phyloP scores from a whole-genome alignment of 2,113 vertebrate species.

The Rousettus leschenaultii region DNA sequence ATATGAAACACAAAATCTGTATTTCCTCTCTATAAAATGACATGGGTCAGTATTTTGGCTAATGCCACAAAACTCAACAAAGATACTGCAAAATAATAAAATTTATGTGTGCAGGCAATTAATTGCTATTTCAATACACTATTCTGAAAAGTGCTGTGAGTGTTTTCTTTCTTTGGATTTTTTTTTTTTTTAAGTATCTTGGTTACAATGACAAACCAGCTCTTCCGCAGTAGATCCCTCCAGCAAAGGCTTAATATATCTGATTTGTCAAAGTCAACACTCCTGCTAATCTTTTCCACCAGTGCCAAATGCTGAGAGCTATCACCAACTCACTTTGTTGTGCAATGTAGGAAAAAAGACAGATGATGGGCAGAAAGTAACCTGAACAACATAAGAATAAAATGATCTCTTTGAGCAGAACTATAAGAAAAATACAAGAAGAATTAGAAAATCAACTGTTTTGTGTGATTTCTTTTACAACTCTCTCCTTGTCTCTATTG shows the following conservation, averaged over 20 bases:
- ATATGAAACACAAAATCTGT: neutral
- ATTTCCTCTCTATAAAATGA: slow-evolving; percentile 10
- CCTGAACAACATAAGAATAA: slow-evolving; percentile 12
- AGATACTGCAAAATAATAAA: slow-evolving; percentile 5
- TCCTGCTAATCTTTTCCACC: slow-evolving; percentile 84
- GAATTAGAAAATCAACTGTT: neutral
- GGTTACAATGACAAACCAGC: neutral
- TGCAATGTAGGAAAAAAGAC: neutral
- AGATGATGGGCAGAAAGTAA: neutral
- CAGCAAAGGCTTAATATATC: slow-evolving; percentile 85
- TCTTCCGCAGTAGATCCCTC: slow-evolving; percentile 78
- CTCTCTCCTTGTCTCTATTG: neutral
- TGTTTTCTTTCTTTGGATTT: neutral
- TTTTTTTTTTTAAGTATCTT: neutral
- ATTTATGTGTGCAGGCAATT: neutral
- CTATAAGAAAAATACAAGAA: neutral
- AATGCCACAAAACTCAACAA: neutral
- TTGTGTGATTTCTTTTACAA: neutral
- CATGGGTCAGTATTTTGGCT: neutral
- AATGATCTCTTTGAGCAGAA: neutral
- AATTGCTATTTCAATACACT: neutral
- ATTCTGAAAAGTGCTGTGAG: neutral
- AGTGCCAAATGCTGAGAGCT: slow-evolving; percentile 77
- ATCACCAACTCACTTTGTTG: slow-evolving; percentile 76
- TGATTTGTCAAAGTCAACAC: slow-evolving; percentile 90